phyloP scores from a whole-genome alignment of 1,140 invertebrate genomes.

The Ctenoplectra terminalis region DNA sequence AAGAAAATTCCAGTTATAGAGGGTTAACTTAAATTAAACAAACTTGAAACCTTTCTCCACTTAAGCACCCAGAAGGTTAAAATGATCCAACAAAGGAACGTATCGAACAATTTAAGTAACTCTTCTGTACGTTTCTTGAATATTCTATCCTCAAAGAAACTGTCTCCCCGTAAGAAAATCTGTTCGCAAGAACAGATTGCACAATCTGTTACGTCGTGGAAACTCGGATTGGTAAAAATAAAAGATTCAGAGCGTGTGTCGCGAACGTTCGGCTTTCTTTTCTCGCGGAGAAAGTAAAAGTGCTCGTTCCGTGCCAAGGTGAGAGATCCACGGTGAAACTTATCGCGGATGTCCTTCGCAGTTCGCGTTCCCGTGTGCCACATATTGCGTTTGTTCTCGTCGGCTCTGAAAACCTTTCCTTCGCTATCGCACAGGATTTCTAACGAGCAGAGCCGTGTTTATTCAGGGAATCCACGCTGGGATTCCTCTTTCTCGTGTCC shows the following conservation, averaged over 20 bases:
- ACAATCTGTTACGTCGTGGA: conserved; percentile 4
- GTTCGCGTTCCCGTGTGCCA: background rate
- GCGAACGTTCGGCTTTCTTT: conserved; percentile 53
- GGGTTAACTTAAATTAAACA: too few species aligned
- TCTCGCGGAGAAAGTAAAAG: conserved; percentile 66
- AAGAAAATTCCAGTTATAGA: too few species aligned
- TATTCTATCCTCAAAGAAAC: background rate
- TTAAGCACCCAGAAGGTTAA: background rate
- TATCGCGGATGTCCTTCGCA: conserved; percentile 54
- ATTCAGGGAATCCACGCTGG: background rate
- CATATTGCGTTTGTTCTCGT: background rate
- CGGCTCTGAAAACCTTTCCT: background rate
- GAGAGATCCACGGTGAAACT: conserved; percentile 57
- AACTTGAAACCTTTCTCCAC: too few species aligned
- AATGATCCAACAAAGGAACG: background rate
- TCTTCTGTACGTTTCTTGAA: too few species aligned
- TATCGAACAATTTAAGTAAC: background rate
- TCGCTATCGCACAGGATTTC: background rate
- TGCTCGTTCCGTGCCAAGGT: conserved; percentile 63
- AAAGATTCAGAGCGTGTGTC: conserved; percentile 34
- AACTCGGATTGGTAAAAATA: conserved; percentile 27
- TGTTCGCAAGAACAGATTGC: conserved; percentile 3
- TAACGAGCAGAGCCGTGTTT: background rate
- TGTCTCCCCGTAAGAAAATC: background rate
- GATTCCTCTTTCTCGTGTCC: background rate